A percentile compares a stretch with the other conserved stretches of the same genome.
phyloP scores from a whole-genome alignment of 1,140 invertebrate genomes.

The Caerostris extrusa region DNA sequence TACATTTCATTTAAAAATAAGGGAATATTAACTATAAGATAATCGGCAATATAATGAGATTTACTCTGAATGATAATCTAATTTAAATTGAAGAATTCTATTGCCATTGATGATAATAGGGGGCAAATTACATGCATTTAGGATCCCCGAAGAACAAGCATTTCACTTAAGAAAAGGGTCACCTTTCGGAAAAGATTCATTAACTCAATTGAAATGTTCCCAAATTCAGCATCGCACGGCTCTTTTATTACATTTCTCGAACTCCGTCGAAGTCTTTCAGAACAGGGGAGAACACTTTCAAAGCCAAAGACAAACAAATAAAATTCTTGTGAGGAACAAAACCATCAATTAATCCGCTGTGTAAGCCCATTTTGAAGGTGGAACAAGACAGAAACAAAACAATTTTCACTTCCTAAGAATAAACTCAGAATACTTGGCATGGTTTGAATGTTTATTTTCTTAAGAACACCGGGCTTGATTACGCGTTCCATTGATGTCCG shows the following conservation, averaged over 20 bases:
- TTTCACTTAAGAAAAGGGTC: not conserved
- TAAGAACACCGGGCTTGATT: not conserved
- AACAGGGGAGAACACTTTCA: not conserved
- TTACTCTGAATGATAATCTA: too few species aligned
- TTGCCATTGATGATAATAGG: not conserved
- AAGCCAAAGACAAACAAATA: not conserved
- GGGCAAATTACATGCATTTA: not conserved
- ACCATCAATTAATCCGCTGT: not conserved
- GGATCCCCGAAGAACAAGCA: not conserved
- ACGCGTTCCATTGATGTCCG: not conserved
- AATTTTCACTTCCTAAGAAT: not conserved
- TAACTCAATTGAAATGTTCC: constrained; percentile 1
- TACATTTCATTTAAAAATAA: too few species aligned
- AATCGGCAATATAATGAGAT: too few species aligned
- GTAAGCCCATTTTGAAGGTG: not conserved
- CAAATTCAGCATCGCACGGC: not conserved
- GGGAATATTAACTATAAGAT: too few species aligned
- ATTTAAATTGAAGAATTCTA: too few species aligned
- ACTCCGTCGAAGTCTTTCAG: not conserved
- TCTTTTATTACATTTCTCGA: constrained; percentile 15
- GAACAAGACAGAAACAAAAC: not conserved
- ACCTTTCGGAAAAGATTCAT: not conserved
- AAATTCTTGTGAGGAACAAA: not conserved
- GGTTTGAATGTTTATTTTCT: not conserved
- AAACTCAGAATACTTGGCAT: not conserved